Evolutionary conservation across 2,113 vertebrate genomes (phyloP).

Genomic region (Zingel zingel): DNA sequence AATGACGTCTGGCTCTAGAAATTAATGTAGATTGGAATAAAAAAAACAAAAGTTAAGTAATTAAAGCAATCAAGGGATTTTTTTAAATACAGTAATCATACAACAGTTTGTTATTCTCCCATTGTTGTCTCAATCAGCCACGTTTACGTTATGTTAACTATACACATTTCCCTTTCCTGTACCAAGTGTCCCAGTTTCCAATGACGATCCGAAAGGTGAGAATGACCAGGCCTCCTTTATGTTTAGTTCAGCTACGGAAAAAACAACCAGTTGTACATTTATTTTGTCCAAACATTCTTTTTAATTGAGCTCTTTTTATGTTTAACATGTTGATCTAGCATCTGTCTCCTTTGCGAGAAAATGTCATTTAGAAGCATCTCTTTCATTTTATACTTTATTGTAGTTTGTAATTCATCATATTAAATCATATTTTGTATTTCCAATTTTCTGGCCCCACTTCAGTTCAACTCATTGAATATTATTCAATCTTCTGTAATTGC

Average conservation of each 20-base stretch:
- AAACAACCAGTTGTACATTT: background rate
- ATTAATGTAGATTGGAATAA: background rate
- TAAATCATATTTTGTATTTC: background rate
- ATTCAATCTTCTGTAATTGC: background rate
- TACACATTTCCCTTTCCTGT: slow-evolving; percentile 59
- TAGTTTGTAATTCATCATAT: background rate
- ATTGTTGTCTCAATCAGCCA: slow-evolving; percentile 22
- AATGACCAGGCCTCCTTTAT: slow-evolving; percentile 5
- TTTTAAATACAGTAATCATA: slow-evolving; percentile 1
- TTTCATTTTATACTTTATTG: background rate
- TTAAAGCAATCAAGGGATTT: slow-evolving; percentile 18
- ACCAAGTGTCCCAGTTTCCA: slow-evolving; percentile 17
- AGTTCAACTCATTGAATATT: background rate
- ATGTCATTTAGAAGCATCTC: background rate
- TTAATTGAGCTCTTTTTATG: background rate
- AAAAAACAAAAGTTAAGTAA: background rate
- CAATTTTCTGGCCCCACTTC: background rate
- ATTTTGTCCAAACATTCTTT: background rate
- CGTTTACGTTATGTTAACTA: slow-evolving; percentile 18
- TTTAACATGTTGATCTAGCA: background rate
- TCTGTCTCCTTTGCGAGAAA: background rate
- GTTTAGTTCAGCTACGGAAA: background rate
- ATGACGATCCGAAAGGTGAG: slow-evolving; percentile 13
- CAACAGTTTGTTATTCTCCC: background rate
- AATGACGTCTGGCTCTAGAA: background rate